Percentiles rank a stretch among this genome's conserved stretches.
Conservation (phyloP, 2,888 invertebrate genomes). For the Drosophila picticornis region DNA sequence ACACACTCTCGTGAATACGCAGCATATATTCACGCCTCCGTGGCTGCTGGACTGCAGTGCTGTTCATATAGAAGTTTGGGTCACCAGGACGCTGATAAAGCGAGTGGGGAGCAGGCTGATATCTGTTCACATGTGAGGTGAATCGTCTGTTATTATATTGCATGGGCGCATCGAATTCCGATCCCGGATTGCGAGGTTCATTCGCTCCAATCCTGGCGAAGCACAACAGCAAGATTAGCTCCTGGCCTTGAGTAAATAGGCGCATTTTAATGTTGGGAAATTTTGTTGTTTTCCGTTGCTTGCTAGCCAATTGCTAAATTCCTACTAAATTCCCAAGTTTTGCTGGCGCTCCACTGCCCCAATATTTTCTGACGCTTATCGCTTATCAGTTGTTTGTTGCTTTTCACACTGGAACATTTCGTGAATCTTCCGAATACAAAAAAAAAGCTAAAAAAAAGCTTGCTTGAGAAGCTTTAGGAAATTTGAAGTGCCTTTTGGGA, state of each 20-base stretch:
- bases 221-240: conserved; percentile 25
- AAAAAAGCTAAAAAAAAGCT: conserved; percentile 7
- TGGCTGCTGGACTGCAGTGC: conserved; percentile 18
- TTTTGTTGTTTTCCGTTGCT: conserved; percentile 23
- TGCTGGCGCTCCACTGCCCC: conserved; percentile 44
- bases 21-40: conserved; percentile 43
- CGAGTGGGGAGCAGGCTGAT: conserved; percentile 24
- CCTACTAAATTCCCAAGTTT: conserved; percentile 54
- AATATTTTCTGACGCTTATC: conserved; percentile 12
- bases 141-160: conserved; percentile 34
- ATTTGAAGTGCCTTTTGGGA: neutral
- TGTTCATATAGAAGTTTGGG: conserved; percentile 22
- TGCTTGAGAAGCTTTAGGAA: neutral
- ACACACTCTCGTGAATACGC: conserved; percentile 47
- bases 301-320: conserved; percentile 58
- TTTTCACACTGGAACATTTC: conserved; percentile 23
- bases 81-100: conserved; percentile 40
- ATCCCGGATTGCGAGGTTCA: conserved; percentile 27
- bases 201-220: conserved; percentile 16
- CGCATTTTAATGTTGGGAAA: conserved; percentile 30
- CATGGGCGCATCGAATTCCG: conserved; percentile 57
- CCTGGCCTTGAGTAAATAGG: conserved; percentile 17
- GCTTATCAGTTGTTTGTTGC: conserved; percentile 65
- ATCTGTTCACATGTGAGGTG: conserved; percentile 28
- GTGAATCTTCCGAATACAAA: conserved; percentile 7